Base-by-base conservation (phyloP, 2,113 vertebrate genomes). In the Notarius lentiginosus region DNA sequence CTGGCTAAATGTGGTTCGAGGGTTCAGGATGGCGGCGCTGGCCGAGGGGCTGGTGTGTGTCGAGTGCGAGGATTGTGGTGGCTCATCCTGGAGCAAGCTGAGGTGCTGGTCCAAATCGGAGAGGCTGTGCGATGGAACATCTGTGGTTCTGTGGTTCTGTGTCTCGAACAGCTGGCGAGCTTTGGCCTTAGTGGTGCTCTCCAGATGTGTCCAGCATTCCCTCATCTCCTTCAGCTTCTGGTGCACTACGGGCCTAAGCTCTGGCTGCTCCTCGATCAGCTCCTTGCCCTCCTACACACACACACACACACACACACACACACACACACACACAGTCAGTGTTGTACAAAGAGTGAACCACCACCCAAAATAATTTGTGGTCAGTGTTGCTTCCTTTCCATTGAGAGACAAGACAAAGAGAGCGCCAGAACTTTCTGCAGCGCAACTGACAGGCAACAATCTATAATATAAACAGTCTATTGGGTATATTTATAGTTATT, bases 111-210 rank as follows among this genome's bases (percentile, higher is more conserved):
- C 95, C 66, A 98, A 93, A 86, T 97, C 95, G 0, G 95, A 95
- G 90, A 96, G 97, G 94, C 95, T 97, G 89, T 97, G 96, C 18
- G 96, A 90, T 0, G 96, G 95, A 1, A 96, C 95, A 89, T 98
- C 96, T 0, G 95, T 60, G 58, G 90, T 89, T n/a, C 90, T 85
- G 85, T 91, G 96, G 81, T 97, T 96, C 93, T 98, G 97, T 90
- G 97, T 97, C 34, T 98, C 97, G 4, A 98, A 98, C 55, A 98
- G 96, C 89, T 97, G 96, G 15, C 95, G 96, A 5, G 97, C 97
- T 84, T 98, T 98, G 90, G 95, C 96, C 91, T 97, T 95, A 18
- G 97, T 98, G 9, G 96, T 97, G 89, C 87, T 95, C 93, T 98
- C 97, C 93, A 99, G 94, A 89, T 97, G 96, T 0, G 96, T 93